Base-by-base conservation (phyloP, 2,797 vertebrate genomes). In the Chaunax sp. region DNA sequence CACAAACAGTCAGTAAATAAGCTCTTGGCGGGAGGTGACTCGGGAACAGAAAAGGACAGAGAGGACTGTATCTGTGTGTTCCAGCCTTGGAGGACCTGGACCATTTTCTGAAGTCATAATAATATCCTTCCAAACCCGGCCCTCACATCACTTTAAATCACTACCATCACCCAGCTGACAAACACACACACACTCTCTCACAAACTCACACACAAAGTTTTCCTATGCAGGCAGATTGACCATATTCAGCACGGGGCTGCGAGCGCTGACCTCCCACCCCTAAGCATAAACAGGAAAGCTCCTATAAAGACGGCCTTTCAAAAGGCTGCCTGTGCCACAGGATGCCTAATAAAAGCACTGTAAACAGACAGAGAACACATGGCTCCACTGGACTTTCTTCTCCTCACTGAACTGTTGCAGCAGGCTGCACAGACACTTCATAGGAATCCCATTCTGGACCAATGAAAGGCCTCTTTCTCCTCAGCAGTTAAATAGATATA, bases 311-410 rank as follows among this genome's bases (percentile, higher is more conserved):
- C 82, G 19, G 81, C 82, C 89, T 90, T 92, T 92, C 85, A 93
- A 92, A 92, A 87, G 86, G 81, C 84, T 83, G 85, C 76, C 88
- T 89, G 79, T 90, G 90, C 83, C 87, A 90, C 88, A 89, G 89
- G 92, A 92, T 89, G 90, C 89, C 92, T 90, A 89, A 89, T 89
- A 92, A 92, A 91, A 90, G 86, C 89, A 86, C 89, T 87, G 89
- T 90, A 93, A 92, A 92, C 89, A 90, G 83, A 91, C 82, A 87
- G 75, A 64, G 82, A 91, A 90, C 90, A 88, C 90, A 90, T 87
- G 91, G 85, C 85, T 88, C 67, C 70, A 41, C 80, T 82, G 87
- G 74, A 88, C 80, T 86, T 82, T 87, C 80, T 77, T 85, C 81
- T 76, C 70, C 75, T 51, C 40, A 37, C 70, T 81, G 84, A 78